Base-by-base conservation (phyloP, 2,888 invertebrate genomes). In the Drosophila mimetica region DNA sequence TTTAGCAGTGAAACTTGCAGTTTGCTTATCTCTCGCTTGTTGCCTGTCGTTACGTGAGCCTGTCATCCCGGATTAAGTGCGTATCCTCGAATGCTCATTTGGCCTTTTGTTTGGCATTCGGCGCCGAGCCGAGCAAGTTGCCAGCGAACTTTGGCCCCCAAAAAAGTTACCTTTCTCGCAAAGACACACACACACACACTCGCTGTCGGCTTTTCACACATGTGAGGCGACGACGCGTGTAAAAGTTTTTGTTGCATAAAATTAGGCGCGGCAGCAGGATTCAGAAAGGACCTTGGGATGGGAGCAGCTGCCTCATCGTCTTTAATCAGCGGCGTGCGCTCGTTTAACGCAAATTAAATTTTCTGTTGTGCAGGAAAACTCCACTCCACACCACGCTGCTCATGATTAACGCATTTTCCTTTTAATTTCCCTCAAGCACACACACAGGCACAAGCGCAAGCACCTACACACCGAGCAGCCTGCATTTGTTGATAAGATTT, bases 261-360 rank as follows among this genome's bases (percentile, higher is more conserved):
- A 77, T 78, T 75, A 69, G 81, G 71, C 57, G 63, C 39, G 61
- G 44, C 60, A 71, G 46, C 39, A 51, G 30, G 34, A 37, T 28
- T 46, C 46, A 44, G 41, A 64, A 46, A 25, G 64, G 48, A 32
- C 41, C 18, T 34, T 18, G 65, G 32, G 22, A 14, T n/a, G 39
- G 53, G 22, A 53, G 25, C 66, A 53, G 74, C 53, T 54, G 67
- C 44, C 66, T 77, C 67, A 67, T 75, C 59, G 65, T 59, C 76
- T 74, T 82, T 87, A 79, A 76, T 85, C 83, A 72, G 75, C 63
- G 72, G 71, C 70, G 69, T 72, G 55, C 72, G 77, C 88, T 88
- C 76, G 80, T 85, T 82, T 82, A 88, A 88, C 75, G 85, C 72
- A 88, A 88, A 88, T 86, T 88, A 80, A 88, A 84, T 88, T 88